Base-by-base conservation (phyloP, 2,888 invertebrate genomes). In the Acanthoscelides obtectus region DNA sequence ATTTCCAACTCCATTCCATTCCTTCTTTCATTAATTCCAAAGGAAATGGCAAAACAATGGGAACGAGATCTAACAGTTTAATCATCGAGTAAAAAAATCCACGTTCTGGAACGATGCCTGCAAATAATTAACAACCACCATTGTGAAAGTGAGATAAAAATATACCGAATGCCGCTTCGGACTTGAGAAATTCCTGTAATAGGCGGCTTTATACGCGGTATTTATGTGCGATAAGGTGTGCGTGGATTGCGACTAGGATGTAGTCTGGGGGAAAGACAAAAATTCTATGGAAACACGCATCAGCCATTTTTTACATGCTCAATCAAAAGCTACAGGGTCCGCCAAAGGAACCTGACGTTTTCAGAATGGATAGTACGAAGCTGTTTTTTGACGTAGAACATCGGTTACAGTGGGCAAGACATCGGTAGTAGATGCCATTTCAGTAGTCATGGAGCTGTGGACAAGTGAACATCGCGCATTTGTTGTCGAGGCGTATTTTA, bases 101-200 rank as follows among this genome's bases (percentile, higher is more conserved):
- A 71, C 69, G 76, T 77, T 77, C 76, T 75, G 76, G 76, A 77
- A 77, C 76, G 73, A 66, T 75, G 75, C 72, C 70, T 77, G 27
- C 72, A 75, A 77, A 75, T 77, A 77, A 77, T 77, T 75, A 75
- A 70, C 68, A 72, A 69, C 67, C 69, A 73, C 72, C 69, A 72
- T 75, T 76, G 76, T 74, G 76, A 76, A 76, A 76, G 76, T 72
- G 70, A 22, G 70, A 69, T 72, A 70, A 72, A 70, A 72, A 71
- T 68, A 73, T 70, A 68, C 69, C 69, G 66, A 45, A n/a, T n/a
- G n/a, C n/a, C n/a, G n/a, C n/a, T n/a, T n/a, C 45, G 12, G 45
- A 12, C 45, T 45, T 45, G 45, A 12, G 45, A 45, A 45, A 45
- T 45, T 45, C 8, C 17, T 25, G 3, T 25, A 25, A 25, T 45